Evolutionary conservation across 2,797 vertebrate species (phyloP).

Genomic region (Odontamblyopus lacepedii): DNA sequence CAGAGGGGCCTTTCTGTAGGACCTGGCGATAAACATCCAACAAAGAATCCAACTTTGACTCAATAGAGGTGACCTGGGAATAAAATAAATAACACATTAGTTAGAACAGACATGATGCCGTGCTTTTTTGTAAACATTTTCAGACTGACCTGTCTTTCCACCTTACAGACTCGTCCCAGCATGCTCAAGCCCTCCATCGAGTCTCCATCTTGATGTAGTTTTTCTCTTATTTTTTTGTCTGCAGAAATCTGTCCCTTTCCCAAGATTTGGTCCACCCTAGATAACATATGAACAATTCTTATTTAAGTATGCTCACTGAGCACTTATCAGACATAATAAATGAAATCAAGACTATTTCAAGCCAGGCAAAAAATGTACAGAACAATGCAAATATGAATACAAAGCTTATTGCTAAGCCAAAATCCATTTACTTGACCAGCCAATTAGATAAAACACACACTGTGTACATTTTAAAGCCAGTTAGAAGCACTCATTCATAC

Average conservation of each 20-base stretch:
- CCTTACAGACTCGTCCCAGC: slow-evolving; percentile 96
- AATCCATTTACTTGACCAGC: too few relatives aligned
- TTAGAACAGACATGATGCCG: neutral
- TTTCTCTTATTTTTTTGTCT: slow-evolving; percentile 92
- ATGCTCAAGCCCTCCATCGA: slow-evolving; percentile 92
- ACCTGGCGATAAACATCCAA: slow-evolving; percentile 95
- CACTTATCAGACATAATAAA: slow-evolving; percentile 2
- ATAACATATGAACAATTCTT: slow-evolving; percentile 25
- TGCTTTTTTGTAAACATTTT: neutral
- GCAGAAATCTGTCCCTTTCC: slow-evolving; percentile 93
- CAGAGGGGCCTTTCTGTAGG: slow-evolving; percentile 88
- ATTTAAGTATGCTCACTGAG: slow-evolving; percentile 17
- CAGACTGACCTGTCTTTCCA: slow-evolving; percentile 91
- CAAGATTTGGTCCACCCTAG: slow-evolving; percentile 96
- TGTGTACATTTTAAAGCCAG: slow-evolving; percentile 5
- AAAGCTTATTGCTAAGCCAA: neutral
- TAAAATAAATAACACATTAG: neutral
- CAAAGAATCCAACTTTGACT: slow-evolving; percentile 94
- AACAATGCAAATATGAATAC: slow-evolving; percentile 1
- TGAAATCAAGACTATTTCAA: slow-evolving; percentile 41
- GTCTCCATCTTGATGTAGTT: slow-evolving; percentile 88
- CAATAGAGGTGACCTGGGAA: slow-evolving; percentile 92
- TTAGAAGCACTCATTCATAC: slow-evolving; percentile 26
- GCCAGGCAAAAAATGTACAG: slow-evolving; percentile 36
- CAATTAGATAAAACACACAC: neutral